Percentiles rank a stretch among this genome's conserved stretches.
These are phyloP conservation scores for Heterocephalus glaber DNA, from an alignment of 2,113 vertebrate species.

Conservation along the genomic window DNA sequence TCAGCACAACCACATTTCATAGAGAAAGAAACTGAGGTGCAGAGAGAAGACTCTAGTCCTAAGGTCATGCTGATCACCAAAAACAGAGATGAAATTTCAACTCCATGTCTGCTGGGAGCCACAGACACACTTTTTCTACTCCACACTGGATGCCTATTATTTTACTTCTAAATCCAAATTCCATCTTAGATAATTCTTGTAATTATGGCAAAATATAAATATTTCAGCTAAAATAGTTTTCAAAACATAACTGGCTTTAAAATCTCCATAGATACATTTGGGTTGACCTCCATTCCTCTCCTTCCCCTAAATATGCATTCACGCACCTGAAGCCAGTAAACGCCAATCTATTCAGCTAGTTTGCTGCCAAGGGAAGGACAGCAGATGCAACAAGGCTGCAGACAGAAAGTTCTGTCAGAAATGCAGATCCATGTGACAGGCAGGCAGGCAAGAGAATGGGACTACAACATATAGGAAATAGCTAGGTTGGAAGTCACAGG, in stretches of 20 bases:
- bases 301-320: not conserved
- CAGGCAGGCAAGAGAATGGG: not conserved
- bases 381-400: not conserved
- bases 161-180: not conserved
- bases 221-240: not conserved
- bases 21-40: not conserved
- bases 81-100: not conserved
- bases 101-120: not conserved
- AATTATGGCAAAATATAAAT: not conserved
- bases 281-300: not conserved
- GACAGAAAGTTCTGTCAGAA: not conserved
- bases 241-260: not conserved
- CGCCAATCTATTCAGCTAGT: not conserved
- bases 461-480: not conserved
- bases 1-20: not conserved
- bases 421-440: not conserved
- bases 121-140: not conserved
- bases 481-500: not conserved
- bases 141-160: accelerated
- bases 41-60: not conserved
- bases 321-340: not conserved
- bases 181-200: not conserved
- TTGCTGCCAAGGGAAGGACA: not conserved
- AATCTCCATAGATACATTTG: not conserved
- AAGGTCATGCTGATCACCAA: not conserved